Evolutionary conservation across 2,797 vertebrate species (phyloP).

Genomic region (Sciurus vulgaris): DNA sequence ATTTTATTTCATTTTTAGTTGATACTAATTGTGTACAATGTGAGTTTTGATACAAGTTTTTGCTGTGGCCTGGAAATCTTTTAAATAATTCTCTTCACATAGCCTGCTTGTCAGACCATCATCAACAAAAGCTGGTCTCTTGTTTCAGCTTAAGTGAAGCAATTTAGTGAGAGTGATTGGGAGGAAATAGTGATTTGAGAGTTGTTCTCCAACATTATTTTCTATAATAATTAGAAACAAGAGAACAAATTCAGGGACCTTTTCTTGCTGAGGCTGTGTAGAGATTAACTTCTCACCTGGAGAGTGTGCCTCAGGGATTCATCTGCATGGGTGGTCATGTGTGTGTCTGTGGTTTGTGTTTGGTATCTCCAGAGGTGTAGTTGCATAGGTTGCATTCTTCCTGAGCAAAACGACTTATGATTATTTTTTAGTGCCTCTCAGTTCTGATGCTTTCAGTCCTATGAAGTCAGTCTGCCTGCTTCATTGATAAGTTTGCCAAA

Average conservation of each 20-base stretch:
- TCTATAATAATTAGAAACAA: constrained; percentile 51
- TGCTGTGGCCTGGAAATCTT: not conserved
- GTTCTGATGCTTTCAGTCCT: not conserved
- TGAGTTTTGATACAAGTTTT: not conserved
- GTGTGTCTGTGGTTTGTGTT: too few species aligned
- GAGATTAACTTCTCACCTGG: not conserved
- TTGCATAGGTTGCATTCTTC: not conserved
- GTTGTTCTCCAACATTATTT: not conserved
- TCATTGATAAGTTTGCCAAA: not conserved
- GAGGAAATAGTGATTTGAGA: constrained; percentile 2
- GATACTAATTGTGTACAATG: not conserved
- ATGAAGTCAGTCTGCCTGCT: not conserved
- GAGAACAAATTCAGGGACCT: not conserved
- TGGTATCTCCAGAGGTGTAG: not conserved
- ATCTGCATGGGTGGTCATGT: fast-evolving
- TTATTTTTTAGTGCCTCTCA: not conserved
- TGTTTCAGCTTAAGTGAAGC: not conserved
- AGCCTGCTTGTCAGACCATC: not conserved
- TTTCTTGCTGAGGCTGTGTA: not conserved
- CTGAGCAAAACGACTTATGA: not conserved
- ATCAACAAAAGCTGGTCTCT: not conserved
- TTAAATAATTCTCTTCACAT: not conserved
- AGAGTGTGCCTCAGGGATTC: not conserved
- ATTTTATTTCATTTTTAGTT: not conserved
- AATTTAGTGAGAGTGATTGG: not conserved